phyloP scores from a whole-genome alignment of 2,888 invertebrate species.

The Drosophila kuntzei region DNA sequence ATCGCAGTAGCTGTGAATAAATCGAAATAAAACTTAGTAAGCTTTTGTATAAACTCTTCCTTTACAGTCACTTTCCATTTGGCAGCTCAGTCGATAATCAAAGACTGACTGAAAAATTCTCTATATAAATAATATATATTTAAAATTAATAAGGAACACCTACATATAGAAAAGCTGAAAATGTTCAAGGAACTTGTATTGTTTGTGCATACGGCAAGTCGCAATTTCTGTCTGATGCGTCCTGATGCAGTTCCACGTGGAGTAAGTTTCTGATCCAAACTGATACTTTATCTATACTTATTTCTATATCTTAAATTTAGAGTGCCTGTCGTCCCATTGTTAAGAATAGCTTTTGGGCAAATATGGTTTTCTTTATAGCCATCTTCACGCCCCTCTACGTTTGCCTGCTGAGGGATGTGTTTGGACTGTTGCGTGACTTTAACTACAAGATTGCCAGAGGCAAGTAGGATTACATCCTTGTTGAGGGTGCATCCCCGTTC shows the following conservation, averaged over 20 bases:
- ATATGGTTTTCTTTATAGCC: slow-evolving; percentile 73
- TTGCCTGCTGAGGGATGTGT: slow-evolving; percentile 66
- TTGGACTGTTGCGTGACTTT: slow-evolving; percentile 53
- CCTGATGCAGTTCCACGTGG: slow-evolving; percentile 40
- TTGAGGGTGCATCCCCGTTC: neutral
- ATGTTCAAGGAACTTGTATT: slow-evolving; percentile 67
- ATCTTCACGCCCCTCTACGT: slow-evolving; percentile 76
- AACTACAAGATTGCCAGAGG: slow-evolving; percentile 48
- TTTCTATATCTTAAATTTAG: neutral
- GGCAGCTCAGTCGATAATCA: slow-evolving; percentile 29
- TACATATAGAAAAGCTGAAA: slow-evolving; percentile 1
- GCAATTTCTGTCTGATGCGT: slow-evolving; percentile 49
- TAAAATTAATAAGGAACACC: neutral
- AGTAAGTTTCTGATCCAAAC: slow-evolving; percentile 33
- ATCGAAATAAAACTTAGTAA: slow-evolving; percentile 27
- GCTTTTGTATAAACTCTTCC: neutral
- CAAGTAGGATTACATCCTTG: slow-evolving; percentile 11
- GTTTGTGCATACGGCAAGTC: slow-evolving; percentile 52
- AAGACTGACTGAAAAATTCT: slow-evolving; percentile 24
- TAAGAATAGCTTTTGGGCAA: slow-evolving; percentile 51
- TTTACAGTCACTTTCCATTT: slow-evolving; percentile 25
- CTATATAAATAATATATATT: neutral
- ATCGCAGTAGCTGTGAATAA: slow-evolving; percentile 80
- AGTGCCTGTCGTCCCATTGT: slow-evolving; percentile 40
- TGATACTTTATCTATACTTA: neutral